Base-by-base conservation (phyloP, 2,797 vertebrate genomes). In the Thunnus albacares region DNA sequence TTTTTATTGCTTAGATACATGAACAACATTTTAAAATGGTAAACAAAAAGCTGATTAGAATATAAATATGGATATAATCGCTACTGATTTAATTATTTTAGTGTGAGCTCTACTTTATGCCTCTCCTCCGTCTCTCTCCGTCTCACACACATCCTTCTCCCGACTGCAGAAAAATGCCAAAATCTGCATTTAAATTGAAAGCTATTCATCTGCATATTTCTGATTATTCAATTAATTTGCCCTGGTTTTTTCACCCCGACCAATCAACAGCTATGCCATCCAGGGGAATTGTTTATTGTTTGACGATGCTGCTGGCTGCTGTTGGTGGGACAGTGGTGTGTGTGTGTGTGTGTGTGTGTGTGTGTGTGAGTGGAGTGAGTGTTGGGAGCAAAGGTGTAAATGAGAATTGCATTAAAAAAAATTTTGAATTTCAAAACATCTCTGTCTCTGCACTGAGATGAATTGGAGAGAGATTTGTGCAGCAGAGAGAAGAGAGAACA, bases 171-270 rank as follows among this genome's bases (percentile, higher is more conserved):
- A 91, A 94, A 95, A 95, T 93, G 93, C 80, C 91, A 92, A 84
- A 95, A 96, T 95, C 94, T 94, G 92, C 95, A 96, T 95, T 94
- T 94, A 95, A 94, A 95, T 95, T 91, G 89, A 86, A 94, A 87
- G 67, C 61, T 81, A 81, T 87, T 90, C 87, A 94, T 95, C 91
- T 93, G 89, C 93, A 92, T 95, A 92, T 90, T 92, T 92, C 66
- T 90, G 90, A 93, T 94, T 92, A 92, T 93, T 93, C 89, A 92
- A 87, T 93, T 92, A 90, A 91, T 90, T 80, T 89, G 49, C 75
- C 57, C 51, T 89, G 71, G 75, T 79, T 72, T 85, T 76, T 62
- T 28, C 49, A 43, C 15, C 70, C 35, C 53, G 61, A 77, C 71
- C 78, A 90, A 81, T 89, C 86, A 90, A 65, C 26, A 43, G 77